Evolutionary conservation across 2,888 invertebrate species (phyloP).

Genomic region (Cryptus armator): DNA sequence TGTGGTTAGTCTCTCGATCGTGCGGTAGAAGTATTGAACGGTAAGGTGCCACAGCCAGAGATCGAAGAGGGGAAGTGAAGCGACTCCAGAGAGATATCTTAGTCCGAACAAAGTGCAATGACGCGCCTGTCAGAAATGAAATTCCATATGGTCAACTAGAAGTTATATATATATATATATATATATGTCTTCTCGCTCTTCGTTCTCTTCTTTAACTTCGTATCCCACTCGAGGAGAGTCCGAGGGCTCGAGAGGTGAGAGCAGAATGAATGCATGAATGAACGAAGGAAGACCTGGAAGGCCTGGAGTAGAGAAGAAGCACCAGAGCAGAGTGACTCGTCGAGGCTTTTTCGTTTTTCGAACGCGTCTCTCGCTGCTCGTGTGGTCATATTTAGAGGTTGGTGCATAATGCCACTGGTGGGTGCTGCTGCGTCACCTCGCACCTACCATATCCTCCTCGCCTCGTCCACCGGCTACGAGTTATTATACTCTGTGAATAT

Average conservation of each 20-base stretch:
- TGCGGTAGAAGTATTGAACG: background rate
- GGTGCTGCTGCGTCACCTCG: conserved; percentile 72
- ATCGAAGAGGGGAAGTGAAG: conserved; percentile 38
- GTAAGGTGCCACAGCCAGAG: background rate
- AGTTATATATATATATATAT: conserved; percentile 23
- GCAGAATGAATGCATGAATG: conserved; percentile 78
- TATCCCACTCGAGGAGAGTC: conserved; percentile 78
- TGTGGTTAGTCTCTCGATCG: conserved; percentile 36
- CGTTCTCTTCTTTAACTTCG: conserved; percentile 23
- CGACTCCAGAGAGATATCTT: conserved; percentile 54
- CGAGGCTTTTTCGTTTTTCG: conserved; percentile 56
- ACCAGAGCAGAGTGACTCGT: conserved; percentile 72
- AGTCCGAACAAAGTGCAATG: conserved; percentile 67
- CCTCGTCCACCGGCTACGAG: background rate
- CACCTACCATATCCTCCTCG: conserved; percentile 43
- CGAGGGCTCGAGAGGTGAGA: conserved; percentile 67
- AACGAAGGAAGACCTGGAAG: conserved; percentile 53
- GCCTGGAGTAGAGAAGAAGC: conserved; percentile 50
- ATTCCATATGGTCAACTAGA: conserved; percentile 69
- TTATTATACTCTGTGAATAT: background rate
- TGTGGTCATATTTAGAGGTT: conserved; percentile 80
- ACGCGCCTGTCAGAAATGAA: conserved; percentile 71
- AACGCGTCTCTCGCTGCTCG: conserved; percentile 51
- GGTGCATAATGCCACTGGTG: conserved; percentile 70
- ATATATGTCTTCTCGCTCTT: conserved; percentile 1